Percentiles rank a stretch among this genome's conserved stretches.
Evolutionary conservation across 2,797 vertebrate genomes (phyloP).

Genomic region (Coranthus polyacanthus): DNA sequence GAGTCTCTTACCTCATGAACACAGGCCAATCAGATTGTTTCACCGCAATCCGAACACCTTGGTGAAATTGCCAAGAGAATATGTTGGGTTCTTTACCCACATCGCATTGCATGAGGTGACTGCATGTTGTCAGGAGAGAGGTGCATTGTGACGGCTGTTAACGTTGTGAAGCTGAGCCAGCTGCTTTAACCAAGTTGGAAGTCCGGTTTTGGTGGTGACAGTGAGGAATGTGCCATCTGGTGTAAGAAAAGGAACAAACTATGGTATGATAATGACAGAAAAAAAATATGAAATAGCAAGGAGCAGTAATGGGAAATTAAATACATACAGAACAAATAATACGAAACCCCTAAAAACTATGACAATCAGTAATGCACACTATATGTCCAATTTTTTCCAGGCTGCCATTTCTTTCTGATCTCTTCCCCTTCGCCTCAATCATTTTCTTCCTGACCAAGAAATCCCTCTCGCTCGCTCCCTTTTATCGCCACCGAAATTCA

Average conservation of each 20-base stretch:
- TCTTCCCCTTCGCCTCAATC: constrained; percentile 73
- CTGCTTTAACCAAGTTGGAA: constrained; percentile 61
- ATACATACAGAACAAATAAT: constrained; percentile 46
- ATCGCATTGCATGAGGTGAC: constrained; percentile 65
- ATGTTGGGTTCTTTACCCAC: constrained; percentile 70
- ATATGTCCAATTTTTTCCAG: constrained; percentile 52
- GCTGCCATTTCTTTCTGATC: constrained; percentile 73
- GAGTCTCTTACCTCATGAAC: constrained; percentile 51
- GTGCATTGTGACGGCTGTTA: constrained; percentile 77
- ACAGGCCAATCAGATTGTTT: constrained; percentile 56
- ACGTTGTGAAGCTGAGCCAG: constrained; percentile 78
- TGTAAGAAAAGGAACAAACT: constrained; percentile 28
- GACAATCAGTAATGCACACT: constrained; percentile 70
- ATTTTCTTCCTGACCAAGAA: constrained; percentile 69
- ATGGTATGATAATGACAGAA: background rate
- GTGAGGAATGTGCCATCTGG: constrained; percentile 58
- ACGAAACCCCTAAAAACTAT: constrained; percentile 52
- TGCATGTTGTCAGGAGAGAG: constrained; percentile 55
- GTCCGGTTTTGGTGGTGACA: constrained; percentile 58
- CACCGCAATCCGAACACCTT: constrained; percentile 60
- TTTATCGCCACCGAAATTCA: constrained; percentile 75
- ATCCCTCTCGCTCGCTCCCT: constrained; percentile 58
- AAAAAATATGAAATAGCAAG: constrained; percentile 20
- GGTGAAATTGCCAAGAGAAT: constrained; percentile 45
- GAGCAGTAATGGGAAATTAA: constrained; percentile 24